Evolutionary conservation across 1,140 invertebrate genomes (phyloP), one percentile per base, ranked within the genome.

Genomic region (Muscidifurax raptorellus): DNA sequence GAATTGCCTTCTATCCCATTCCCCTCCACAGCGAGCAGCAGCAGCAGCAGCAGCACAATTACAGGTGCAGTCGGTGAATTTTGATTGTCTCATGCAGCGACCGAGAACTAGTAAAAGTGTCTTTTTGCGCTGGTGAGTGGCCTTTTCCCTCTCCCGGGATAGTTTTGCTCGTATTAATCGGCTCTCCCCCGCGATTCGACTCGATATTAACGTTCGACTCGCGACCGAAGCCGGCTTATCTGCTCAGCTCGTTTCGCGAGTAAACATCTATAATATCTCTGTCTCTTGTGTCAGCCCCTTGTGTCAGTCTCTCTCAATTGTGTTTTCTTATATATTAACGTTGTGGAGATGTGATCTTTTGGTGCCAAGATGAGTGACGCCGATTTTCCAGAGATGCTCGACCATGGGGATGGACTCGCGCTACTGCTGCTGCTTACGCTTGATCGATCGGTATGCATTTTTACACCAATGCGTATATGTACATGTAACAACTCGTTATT

Each of bases 111-210:
- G 52, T 59, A 59, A 59, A 59, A 59, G 52, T 59, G 52, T 59
- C 52, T 47, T 22, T 76, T 76, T 76, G 22, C 22, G 1, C 27
- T 40, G 74, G 74, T 27, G 74, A 76, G 74, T 47, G 74, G 36
- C n/a, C 74, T 76, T 76, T 76, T 40, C 22, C 74, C 30, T n/a
- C 67, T 28, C 67, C 28, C 67, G n/a, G n/a, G n/a, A 69, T 27
- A 69, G n/a, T n/a, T 47, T n/a, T 40, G 22, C 32, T n/a, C 40
- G 22, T 76, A 76, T 76, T 76, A 76, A 76, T 76, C 74, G 22
- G 0, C 22, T 59, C 52, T 59, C 52, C 25, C 25, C 67, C 67
- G 28, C 67, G 28, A 59, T 59, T 59, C 52, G 52, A n/a, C 52
- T 59, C 52, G 74, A 76, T 76, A 76, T 76, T 76, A 76, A 76